These are phyloP conservation scores for Mesorhabditis spiculigera DNA, from an alignment of 2,888 invertebrate species.

Conservation along the genomic window DNA sequence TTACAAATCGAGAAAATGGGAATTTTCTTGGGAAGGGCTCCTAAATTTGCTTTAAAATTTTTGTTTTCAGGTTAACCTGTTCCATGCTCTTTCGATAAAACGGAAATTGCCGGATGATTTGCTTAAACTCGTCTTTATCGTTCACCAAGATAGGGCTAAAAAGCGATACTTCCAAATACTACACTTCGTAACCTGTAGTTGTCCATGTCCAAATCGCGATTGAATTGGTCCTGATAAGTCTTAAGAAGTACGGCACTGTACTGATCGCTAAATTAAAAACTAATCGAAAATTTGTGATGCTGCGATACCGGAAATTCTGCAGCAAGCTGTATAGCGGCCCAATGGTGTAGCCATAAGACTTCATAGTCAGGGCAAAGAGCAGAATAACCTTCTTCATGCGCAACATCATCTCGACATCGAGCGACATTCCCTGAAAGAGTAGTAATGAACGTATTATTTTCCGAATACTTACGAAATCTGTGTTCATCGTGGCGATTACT, in stretches of 20 bases:
- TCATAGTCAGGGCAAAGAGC: slow-evolving; percentile 85
- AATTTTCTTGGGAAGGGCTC: slow-evolving; percentile 70
- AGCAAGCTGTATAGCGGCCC: slow-evolving; percentile 76
- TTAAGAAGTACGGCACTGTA: slow-evolving; percentile 95
- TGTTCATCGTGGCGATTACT: slow-evolving; percentile 47
- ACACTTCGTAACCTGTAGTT: slow-evolving; percentile 71
- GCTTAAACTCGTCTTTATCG: slow-evolving; percentile 76
- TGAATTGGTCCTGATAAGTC: slow-evolving; percentile 90
- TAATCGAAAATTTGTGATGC: neutral
- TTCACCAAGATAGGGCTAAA: slow-evolving; percentile 63
- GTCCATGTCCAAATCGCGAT: slow-evolving; percentile 83
- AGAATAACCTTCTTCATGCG: slow-evolving; percentile 91
- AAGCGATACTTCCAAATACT: neutral
- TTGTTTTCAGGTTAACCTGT: slow-evolving; percentile 16
- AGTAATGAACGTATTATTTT: too few species aligned
- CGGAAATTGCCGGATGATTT: slow-evolving; percentile 84
- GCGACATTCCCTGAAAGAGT: slow-evolving; percentile 75
- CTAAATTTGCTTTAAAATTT: slow-evolving; percentile 17
- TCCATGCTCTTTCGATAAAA: slow-evolving; percentile 78
- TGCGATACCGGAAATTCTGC: slow-evolving; percentile 50
- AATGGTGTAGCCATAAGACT: slow-evolving; percentile 84
- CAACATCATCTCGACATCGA: slow-evolving; percentile 85
- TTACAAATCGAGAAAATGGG: slow-evolving; percentile 93
- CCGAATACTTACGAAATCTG: slow-evolving; percentile 62
- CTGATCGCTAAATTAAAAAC: slow-evolving; percentile 71